Evolutionary conservation across 2,888 invertebrate species (phyloP), one percentile per base, ranked within the genome.

Genomic region (Stenchaetothrips biformis): DNA sequence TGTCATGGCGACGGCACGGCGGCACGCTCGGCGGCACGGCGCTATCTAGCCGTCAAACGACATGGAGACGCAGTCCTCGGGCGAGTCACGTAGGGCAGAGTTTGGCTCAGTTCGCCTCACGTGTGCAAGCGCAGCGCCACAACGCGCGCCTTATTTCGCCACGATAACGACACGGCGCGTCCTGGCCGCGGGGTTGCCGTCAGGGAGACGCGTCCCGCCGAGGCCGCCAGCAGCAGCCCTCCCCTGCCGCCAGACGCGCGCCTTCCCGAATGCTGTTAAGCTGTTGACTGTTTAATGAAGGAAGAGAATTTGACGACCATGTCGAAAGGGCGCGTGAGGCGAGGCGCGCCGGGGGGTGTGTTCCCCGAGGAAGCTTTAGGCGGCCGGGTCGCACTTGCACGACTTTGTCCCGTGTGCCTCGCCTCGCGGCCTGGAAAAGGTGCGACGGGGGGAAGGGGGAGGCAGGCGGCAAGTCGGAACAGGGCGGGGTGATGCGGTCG

Each of bases 271-370:
- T 67, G 67, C 67, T 67, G 67, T 67, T 67, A 67, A 67, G 67
- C 67, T 67, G 67, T 67, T 67, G 67, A 67, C 67, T 67, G 67
- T 67, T 67, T 67, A 67, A 67, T 67, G 67, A 67, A 67, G 67
- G 67, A 67, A 67, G 67, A 67, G 67, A 67, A 67, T 67, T 67
- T 67, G 67, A 67, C 67, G 67, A 67, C 67, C 67, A 67, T 67
- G 67, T 67, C 67, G 67, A 21, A 21, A 67, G 67, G 67, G 67
- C 67, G 18, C 62, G n/a, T 11, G 53, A 53, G 53, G n/a, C 13
- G 16, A 16, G 53, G 53, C 53, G 53, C n/a, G 67, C 67, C n/a
- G 67, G 62, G 16, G 67, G 67, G 21, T 9, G 67, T 7, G 67
- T 21, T 8, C 67, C 21, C 67, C 18, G 67, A 21, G 21, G 67